Evolutionary conservation across 2,113 vertebrate species (phyloP), one percentile per base, ranked within the genome.

Genomic region (Regulus satrapa): DNA sequence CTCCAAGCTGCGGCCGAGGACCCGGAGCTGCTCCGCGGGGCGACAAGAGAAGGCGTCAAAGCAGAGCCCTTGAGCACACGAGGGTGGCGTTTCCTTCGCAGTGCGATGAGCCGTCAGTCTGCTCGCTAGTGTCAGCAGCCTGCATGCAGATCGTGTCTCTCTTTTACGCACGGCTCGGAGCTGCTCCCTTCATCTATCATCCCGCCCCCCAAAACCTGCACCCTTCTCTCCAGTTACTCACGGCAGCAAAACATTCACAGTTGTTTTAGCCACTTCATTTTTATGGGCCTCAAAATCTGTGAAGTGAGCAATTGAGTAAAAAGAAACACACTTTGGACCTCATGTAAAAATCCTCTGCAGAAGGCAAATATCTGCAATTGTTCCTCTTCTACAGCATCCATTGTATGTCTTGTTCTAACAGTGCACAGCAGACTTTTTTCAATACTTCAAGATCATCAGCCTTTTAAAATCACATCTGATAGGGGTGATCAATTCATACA

Each of bases 11-110:
- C 14, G 14, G 3, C 12, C 2, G 14, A 10, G n/a, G 14, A 28
- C n/a, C 18, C 5, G 64, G 3, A 26, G 4, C 43, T 2, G 36
- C 7, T 4, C 14, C 8, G 4, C 1, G 1, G n/a, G 5, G 14
- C 14, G 41, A 41, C 41, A 18, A 14, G 6, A 15, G 49, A 8
- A 43, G 26, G 8, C 14, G 7, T 5, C 1, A 3, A 5, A 71
- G 11, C 9, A 34, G 18, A 58, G n/a, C 17, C 12, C 17, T 6
- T 10, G 17, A 28, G 63, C 16, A 5, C 12, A 6, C 0, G 5
- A 26, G 49, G 12, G 7, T 14, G 9, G 3, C 20, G 3, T 18
- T 45, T 61, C 58, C 20, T 34, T 11, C 3, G 1, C 49, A 14
- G 32, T 1, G 3, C 1, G 7, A 6, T 9, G 24, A 72, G 56